These are phyloP conservation scores for Euura saliciscinereae DNA, from an alignment of 1,140 invertebrate species.

Conservation along the genomic window DNA sequence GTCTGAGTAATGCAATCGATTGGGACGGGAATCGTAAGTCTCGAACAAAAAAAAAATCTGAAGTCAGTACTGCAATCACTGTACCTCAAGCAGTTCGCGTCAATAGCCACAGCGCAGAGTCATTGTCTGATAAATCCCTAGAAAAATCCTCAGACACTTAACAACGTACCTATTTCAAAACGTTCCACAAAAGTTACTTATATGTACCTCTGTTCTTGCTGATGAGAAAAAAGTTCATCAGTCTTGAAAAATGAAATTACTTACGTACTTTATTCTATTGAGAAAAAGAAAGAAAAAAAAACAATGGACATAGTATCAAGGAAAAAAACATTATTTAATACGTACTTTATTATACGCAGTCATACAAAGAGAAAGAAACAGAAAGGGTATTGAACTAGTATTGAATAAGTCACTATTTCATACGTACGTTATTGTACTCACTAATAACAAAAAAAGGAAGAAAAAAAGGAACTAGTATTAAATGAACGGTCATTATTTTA, in stretches of 20 bases:
- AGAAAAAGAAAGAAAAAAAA: too few relatives aligned
- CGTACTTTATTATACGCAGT: too few relatives aligned
- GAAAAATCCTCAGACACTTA: background rate
- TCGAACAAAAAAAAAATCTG: background rate
- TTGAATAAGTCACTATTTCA: too few relatives aligned
- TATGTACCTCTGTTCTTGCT: background rate
- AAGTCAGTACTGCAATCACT: background rate
- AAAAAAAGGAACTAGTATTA: too few relatives aligned
- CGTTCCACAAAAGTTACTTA: background rate
- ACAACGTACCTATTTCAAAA: background rate
- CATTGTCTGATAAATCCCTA: background rate
- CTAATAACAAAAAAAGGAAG: too few relatives aligned
- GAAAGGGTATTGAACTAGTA: too few relatives aligned
- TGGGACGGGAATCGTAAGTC: background rate
- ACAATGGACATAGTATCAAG: too few relatives aligned
- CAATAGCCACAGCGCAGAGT: background rate
- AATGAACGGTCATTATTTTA: too few relatives aligned
- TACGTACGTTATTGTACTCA: too few relatives aligned
- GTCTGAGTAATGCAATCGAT: background rate
- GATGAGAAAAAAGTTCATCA: background rate
- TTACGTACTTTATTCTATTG: conserved; percentile 3
- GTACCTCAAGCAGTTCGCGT: background rate
- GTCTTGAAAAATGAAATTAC: background rate
- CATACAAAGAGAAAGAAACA: too few relatives aligned
- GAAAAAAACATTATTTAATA: too few relatives aligned